Evolutionary conservation across 2,113 vertebrate genomes (phyloP).

Genomic region (Labeo catla): DNA sequence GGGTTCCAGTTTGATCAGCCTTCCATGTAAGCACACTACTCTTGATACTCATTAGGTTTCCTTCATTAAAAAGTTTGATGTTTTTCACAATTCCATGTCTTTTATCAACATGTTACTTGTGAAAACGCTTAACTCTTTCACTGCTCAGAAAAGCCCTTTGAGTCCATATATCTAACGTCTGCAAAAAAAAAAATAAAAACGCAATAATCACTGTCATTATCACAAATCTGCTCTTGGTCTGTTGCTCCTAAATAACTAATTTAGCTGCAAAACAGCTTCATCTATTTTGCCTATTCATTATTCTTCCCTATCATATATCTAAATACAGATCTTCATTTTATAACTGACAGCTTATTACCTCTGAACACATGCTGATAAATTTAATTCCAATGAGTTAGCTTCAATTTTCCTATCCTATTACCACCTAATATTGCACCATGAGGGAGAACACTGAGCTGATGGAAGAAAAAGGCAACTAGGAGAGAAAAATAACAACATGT

Average conservation of each 20-base stretch:
- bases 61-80: constrained; percentile 71
- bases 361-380: constrained; percentile 83
- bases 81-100: constrained; percentile 62
- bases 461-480: constrained; percentile 12
- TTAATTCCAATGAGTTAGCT: constrained; percentile 80
- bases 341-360: constrained; percentile 84
- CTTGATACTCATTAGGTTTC: constrained; percentile 71
- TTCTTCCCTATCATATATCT: constrained; percentile 80
- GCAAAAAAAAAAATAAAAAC: constrained; percentile 49
- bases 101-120: constrained; percentile 43
- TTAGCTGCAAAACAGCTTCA: constrained; percentile 79
- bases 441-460: constrained; percentile 63
- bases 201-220: constrained; percentile 77
- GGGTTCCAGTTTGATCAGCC: constrained; percentile 64
- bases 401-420: constrained; percentile 81
- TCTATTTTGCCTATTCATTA: constrained; percentile 80
- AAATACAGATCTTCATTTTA: constrained; percentile 83
- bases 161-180: background rate
- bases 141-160: background rate
- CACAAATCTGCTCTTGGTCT: constrained; percentile 70
- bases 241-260: constrained; percentile 79
- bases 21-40: constrained; percentile 49
- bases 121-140: constrained; percentile 65
- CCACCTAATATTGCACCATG: constrained; percentile 72
- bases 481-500: constrained; percentile 12